Evolutionary conservation across 2,797 vertebrate species (phyloP).

Genomic region (Pterois miles): DNA sequence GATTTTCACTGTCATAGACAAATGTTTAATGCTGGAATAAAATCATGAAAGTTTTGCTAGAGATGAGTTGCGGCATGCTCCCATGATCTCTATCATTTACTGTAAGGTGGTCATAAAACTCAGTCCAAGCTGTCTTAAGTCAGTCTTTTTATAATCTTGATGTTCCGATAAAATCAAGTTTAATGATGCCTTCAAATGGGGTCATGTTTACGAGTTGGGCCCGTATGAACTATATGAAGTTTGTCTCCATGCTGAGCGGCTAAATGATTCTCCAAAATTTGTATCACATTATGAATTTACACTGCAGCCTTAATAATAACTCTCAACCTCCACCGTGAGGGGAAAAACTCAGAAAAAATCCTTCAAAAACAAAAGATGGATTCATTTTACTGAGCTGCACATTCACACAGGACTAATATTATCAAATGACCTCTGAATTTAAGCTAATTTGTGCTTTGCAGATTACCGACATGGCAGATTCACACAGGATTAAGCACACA

Average conservation of each 20-base stretch:
- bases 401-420: neutral
- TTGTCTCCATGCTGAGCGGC: neutral
- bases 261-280: constrained; percentile 14
- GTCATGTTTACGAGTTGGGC: too few species aligned
- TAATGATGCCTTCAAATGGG: too few species aligned
- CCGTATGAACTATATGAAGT: too few species aligned
- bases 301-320: constrained; percentile 8
- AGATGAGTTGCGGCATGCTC: too few species aligned
- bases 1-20: too few species aligned
- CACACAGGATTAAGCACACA: constrained; percentile 26
- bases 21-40: too few species aligned
- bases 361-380: neutral
- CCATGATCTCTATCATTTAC: too few species aligned
- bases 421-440: constrained; percentile 30
- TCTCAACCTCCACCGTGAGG: neutral
- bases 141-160: too few species aligned
- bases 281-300: neutral
- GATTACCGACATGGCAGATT: constrained; percentile 26
- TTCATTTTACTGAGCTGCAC: neutral
- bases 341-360: neutral
- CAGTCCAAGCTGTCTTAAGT: too few species aligned
- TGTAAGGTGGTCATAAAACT: too few species aligned
- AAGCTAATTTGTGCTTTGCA: constrained; percentile 22
- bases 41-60: too few species aligned
- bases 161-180: too few species aligned